phyloP scores from a whole-genome alignment of 2,113 vertebrate genomes.

The Vimba vimba region DNA sequence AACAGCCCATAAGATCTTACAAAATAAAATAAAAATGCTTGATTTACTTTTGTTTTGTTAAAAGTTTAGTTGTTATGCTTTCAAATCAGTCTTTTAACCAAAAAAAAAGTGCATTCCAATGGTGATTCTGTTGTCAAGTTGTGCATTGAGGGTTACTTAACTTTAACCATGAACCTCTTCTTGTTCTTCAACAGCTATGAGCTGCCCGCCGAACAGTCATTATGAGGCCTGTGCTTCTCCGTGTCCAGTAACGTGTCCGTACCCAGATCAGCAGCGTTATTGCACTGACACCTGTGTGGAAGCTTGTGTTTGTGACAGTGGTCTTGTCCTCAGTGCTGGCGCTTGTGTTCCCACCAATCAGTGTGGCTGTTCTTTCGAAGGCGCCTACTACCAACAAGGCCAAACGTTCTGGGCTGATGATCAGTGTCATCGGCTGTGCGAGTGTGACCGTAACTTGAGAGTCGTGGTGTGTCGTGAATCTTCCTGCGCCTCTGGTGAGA shows the following conservation, averaged over 20 bases:
- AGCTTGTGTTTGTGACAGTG: conserved; percentile 69
- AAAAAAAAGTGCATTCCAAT: too few relatives aligned
- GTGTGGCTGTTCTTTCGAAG: conserved; percentile 72
- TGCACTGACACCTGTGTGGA: conserved; percentile 64
- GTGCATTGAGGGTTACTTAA: too few relatives aligned
- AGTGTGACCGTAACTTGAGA: conserved; percentile 59
- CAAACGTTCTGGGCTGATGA: conserved; percentile 72
- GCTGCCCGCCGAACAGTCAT: conserved; percentile 69
- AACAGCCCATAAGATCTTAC: too few relatives aligned
- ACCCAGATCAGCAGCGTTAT: conserved; percentile 49
- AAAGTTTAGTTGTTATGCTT: too few relatives aligned
- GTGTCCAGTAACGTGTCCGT: conserved; percentile 68
- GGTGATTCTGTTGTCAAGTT: too few relatives aligned
- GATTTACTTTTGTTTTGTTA: too few relatives aligned
- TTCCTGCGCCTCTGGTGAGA: conserved; percentile 61
- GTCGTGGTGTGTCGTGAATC: conserved; percentile 65
- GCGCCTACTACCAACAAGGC: conserved; percentile 67
- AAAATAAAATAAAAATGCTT: too few relatives aligned
- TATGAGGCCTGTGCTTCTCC: conserved; percentile 70
- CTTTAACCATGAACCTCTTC: neutral
- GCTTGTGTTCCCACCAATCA: conserved; percentile 60
- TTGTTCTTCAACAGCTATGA: conserved; percentile 59
- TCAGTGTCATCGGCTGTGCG: conserved; percentile 62
- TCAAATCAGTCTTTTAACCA: too few relatives aligned
- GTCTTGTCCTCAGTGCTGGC: conserved; percentile 67